Evolutionary conservation across 2,888 invertebrate genomes (phyloP), one percentile per base, ranked within the genome.

Genomic region (Lagria hirta): DNA sequence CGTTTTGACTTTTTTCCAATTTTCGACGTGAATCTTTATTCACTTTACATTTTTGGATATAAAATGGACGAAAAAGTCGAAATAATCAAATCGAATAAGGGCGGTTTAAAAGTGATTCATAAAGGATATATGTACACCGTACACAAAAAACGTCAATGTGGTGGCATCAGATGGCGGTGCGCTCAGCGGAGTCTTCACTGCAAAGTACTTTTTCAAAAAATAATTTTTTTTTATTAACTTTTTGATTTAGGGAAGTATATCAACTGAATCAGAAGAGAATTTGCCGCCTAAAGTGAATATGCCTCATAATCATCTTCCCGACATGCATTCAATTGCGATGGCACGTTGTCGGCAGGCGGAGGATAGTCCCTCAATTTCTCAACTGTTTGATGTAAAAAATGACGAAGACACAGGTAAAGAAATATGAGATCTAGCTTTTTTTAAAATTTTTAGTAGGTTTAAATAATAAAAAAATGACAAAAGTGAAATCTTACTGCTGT

Each of bases 61-160:
- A 17, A 3, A 15, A 44, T 40, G 46, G 47, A 47, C 14, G 47
- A 47, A 11, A 20, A 42, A 22, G 47, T 43, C 10, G 51, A 55
- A 35, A 46, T 51, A 22, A 44, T 57, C 10, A 51, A 49, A 28
- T 73, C 74, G 8, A 74, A 74, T 52, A 75, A 74, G 56, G 74
- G 75, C 1, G 74, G 74, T 1, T 67, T 72, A 35, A 74, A 74
- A 58, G 59, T 75, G 8, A 74, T 75, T 35, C 68, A 74, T 48
- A 62, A 62, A 5, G 72, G 73, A 3, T 74, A 70, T 36, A 74
- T 74, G 72, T 75, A 75, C 54, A 75, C 74, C 0, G 63, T 75
- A 30, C 74, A 75, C 48, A 73, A 74, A 48, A 70, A 67, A 37
- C 54, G 65, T 4, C 70, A 70, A 51, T 67, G 69, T 2, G 67